Conservation (phyloP, 2,888 invertebrate species). For the Caradrina clavipalpis region DNA sequence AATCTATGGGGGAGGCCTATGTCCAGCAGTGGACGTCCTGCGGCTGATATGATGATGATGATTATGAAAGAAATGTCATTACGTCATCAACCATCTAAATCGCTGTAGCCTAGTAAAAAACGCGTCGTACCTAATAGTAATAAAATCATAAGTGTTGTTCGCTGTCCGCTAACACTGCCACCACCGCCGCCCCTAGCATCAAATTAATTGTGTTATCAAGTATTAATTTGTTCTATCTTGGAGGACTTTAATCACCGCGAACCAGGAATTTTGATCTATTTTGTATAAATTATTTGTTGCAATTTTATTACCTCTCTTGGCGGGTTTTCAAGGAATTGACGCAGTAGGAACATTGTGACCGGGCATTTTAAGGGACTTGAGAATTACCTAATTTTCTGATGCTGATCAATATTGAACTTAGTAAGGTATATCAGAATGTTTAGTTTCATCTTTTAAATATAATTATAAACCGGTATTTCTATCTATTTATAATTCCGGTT, state of each 20-base stretch:
- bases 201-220: constrained; percentile 90
- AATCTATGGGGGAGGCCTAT: too few relatives aligned
- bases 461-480: neutral
- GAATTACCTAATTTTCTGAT: too few relatives aligned
- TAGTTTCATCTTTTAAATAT: neutral
- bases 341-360: neutral
- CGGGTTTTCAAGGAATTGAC: neutral
- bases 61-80: neutral
- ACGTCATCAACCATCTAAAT: neutral
- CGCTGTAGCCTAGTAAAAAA: neutral
- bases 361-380: neutral
- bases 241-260: constrained; percentile 80
- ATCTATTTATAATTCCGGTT: neutral
- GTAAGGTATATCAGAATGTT: neutral
- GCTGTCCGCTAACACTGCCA: constrained; percentile 43
- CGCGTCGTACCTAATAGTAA: neutral
- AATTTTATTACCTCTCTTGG: constrained; percentile 26
- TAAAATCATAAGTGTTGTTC: neutral
- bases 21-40: too few relatives aligned
- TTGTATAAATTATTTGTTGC: constrained; percentile 46
- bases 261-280: constrained; percentile 57
- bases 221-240: constrained; percentile 87
- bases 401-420: too few relatives aligned
- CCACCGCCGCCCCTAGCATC: constrained; percentile 59
- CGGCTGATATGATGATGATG: too few relatives aligned